Conservation (phyloP, 1,140 invertebrate genomes). For the Drosophila pseudoananassae region DNA sequence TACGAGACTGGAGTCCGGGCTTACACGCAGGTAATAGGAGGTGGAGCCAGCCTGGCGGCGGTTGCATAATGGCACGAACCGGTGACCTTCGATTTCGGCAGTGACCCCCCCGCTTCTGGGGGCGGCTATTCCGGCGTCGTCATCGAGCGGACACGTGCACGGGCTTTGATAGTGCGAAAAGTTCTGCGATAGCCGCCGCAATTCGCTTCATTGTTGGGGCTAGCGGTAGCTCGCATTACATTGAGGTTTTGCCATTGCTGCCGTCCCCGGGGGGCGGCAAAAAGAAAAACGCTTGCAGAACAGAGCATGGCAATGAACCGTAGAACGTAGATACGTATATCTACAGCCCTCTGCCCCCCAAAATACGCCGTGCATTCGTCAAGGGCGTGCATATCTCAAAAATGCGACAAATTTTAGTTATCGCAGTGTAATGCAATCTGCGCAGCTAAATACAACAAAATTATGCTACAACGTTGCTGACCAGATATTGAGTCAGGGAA, state of each 20-base stretch:
- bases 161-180: conserved; percentile 52
- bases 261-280: conserved; percentile 14
- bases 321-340: conserved; percentile 7
- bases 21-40: conserved; percentile 34
- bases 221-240: conserved; percentile 28
- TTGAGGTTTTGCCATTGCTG: conserved; percentile 25
- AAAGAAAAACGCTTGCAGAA: conserved; percentile 43
- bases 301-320: conserved; percentile 15
- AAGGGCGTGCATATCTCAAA: conserved; percentile 50
- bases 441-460: conserved; percentile 24
- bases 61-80: conserved; percentile 46
- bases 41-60: background rate
- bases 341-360: background rate
- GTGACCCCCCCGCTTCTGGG: conserved; percentile 23
- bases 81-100: conserved; percentile 54
- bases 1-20: conserved; percentile 33
- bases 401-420: conserved; percentile 48
- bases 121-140: conserved; percentile 23
- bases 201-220: conserved; percentile 2
- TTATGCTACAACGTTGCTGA: conserved; percentile 24
- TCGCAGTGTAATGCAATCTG: conserved; percentile 52
- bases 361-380: conserved; percentile 20
- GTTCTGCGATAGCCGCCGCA: conserved; percentile 33
- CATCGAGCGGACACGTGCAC: conserved; percentile 55
- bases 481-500: conserved; percentile 28